Conservation (phyloP, 1,140 invertebrate species). For the Adoxophyes honmai region DNA sequence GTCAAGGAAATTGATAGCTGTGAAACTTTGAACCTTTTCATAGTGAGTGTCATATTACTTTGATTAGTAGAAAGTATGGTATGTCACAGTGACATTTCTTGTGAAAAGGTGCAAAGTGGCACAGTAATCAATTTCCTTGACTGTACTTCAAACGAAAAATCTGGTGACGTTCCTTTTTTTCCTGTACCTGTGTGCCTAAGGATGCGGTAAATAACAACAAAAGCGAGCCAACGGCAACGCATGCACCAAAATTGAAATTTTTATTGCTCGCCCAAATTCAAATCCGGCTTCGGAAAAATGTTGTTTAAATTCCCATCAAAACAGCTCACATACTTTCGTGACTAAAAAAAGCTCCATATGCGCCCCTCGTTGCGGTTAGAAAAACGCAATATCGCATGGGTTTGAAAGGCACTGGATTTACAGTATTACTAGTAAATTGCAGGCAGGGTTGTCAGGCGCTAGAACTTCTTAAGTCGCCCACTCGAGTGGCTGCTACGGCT, state of each 20-base stretch:
- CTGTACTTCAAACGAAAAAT: no score
- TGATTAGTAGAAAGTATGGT: no score
- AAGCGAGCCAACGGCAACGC: no score
- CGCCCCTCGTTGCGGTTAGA: conserved; percentile 55
- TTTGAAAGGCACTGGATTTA: conserved; percentile 72
- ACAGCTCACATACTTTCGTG: conserved; percentile 37
- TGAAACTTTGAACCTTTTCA: no score
- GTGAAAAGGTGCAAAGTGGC: no score
- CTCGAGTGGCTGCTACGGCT: conserved; percentile 29
- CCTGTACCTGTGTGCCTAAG: no score
- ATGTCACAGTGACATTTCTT: no score
- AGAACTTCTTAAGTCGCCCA: conserved; percentile 44
- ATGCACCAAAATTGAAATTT: not conserved
- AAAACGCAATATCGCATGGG: conserved; percentile 75
- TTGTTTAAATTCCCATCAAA: conserved; percentile 13
- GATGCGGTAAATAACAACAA: no score
- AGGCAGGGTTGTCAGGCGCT: conserved; percentile 57
- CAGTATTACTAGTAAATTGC: conserved; percentile 72
- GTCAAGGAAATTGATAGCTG: no score
- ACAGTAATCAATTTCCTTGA: no score
- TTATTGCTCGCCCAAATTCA: not conserved
- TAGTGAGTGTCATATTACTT: no score
- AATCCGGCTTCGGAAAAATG: not conserved
- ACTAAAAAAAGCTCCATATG: conserved; percentile 49
- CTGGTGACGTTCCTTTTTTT: no score